A percentile compares a stretch with the other conserved stretches of the same genome.
These are phyloP conservation scores for Campaea margaritaria DNA, from an alignment of 2,888 invertebrate genomes.

Conservation along the genomic window DNA sequence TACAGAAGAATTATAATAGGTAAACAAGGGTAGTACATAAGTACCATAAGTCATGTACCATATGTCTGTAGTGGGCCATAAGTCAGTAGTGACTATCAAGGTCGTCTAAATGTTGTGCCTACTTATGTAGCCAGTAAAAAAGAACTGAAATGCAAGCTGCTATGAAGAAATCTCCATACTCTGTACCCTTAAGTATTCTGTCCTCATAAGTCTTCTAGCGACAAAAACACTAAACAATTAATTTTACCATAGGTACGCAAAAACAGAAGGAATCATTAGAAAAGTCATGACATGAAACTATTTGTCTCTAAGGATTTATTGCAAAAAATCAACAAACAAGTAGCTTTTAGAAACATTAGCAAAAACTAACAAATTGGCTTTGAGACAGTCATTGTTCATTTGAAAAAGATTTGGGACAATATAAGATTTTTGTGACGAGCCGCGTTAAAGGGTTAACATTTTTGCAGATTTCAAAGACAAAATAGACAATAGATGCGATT, in stretches of 20 bases:
- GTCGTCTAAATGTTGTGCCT: too few species aligned
- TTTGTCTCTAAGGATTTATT: conserved; percentile 31
- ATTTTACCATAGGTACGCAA: background rate
- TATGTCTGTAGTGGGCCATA: too few species aligned
- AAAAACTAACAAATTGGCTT: conserved; percentile 55
- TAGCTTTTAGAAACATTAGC: conserved; percentile 33
- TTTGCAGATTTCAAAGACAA: conserved; percentile 57
- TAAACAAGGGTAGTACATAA: too few species aligned
- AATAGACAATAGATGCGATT: conserved; percentile 68
- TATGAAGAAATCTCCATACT: too few species aligned
- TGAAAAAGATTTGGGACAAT: conserved; percentile 47
- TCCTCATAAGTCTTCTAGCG: too few species aligned
- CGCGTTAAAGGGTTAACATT: conserved; percentile 74
- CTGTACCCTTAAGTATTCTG: too few species aligned
- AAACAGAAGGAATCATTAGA: conserved; percentile 21
- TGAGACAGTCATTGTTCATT: conserved; percentile 48
- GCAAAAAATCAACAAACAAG: conserved; percentile 32
- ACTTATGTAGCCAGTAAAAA: too few species aligned
- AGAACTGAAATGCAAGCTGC: too few species aligned
- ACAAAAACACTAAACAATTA: conserved; percentile 6
- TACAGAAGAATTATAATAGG: too few species aligned
- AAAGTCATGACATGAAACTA: conserved; percentile 23
- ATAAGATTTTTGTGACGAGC: conserved; percentile 60
- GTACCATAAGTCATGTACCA: too few species aligned
- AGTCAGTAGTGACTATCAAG: too few species aligned